Evolutionary conservation across 2,888 invertebrate genomes (phyloP).

Genomic region (Megamerina dolium): DNA sequence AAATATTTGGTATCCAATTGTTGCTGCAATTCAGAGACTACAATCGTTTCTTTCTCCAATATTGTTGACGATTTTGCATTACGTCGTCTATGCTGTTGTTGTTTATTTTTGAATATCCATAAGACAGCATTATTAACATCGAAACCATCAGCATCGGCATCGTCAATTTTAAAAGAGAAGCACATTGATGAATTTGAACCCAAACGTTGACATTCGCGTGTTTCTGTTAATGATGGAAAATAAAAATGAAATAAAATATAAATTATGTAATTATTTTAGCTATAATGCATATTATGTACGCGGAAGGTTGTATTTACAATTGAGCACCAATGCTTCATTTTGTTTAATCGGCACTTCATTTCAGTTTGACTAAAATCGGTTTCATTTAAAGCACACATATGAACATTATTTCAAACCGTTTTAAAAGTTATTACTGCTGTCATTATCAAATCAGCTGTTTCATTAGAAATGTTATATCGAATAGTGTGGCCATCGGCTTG

Average conservation of each 20-base stretch:
- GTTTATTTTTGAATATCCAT: constrained; percentile 66
- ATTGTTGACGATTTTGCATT: constrained; percentile 25
- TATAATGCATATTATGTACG: no score
- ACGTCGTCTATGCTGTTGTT: constrained; percentile 16
- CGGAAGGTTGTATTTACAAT: no score
- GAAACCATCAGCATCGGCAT: constrained; percentile 64
- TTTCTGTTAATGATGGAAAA: constrained; percentile 45
- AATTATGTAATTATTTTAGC: no score
- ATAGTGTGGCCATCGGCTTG: no score
- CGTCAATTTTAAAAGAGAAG: constrained; percentile 70
- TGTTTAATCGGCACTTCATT: no score
- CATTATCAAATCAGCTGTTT: no score
- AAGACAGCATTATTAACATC: constrained; percentile 73
- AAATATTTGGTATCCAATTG: constrained; percentile 64
- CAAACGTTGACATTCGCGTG: constrained; percentile 50
- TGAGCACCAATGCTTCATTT: no score
- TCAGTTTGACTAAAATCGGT: no score
- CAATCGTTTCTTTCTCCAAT: constrained; percentile 58
- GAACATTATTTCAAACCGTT: no score
- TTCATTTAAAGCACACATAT: no score
- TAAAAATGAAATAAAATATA: neutral
- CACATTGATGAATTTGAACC: constrained; percentile 60
- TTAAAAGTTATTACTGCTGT: no score
- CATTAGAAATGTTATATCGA: no score
- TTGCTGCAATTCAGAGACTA: constrained; percentile 72